Evolutionary conservation across 1,140 invertebrate species (phyloP).

Genomic region (Galleria mellonella): DNA sequence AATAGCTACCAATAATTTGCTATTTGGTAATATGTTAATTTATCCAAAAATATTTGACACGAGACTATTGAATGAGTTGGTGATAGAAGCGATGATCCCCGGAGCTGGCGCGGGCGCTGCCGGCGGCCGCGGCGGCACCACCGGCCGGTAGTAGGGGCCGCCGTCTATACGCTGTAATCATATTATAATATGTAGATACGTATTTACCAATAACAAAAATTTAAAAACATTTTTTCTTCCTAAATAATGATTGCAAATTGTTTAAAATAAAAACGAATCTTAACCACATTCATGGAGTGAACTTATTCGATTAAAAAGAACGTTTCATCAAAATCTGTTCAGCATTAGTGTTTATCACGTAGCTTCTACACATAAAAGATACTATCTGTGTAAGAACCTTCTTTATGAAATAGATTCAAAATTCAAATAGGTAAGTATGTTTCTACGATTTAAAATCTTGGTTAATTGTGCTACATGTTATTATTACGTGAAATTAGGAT

Average conservation of each 20-base stretch:
- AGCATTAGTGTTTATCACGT: neutral
- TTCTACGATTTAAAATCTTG: no score
- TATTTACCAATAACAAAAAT: neutral
- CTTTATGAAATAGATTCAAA: no score
- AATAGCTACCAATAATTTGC: no score
- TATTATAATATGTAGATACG: neutral
- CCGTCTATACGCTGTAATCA: slow-evolving; percentile 74
- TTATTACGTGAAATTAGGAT: no score
- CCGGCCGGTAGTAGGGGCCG: slow-evolving; percentile 76
- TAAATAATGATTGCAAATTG: neutral
- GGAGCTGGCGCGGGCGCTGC: slow-evolving; percentile 67
- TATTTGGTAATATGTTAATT: slow-evolving; percentile 8
- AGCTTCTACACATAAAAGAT: no score
- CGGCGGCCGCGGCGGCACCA: slow-evolving; percentile 49
- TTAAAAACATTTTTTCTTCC: no score
- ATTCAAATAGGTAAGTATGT: no score
- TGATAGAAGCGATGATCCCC: slow-evolving; percentile 85
- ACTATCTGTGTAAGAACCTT: no score
- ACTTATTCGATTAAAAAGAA: no score
- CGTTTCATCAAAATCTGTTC: neutral
- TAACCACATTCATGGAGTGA: neutral
- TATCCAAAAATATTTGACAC: slow-evolving; percentile 85
- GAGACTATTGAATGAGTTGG: slow-evolving; percentile 84
- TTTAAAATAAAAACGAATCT: neutral
- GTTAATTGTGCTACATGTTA: no score